These are phyloP conservation scores for Pyralis farinalis DNA, from an alignment of 2,888 invertebrate species.

Conservation along the genomic window DNA sequence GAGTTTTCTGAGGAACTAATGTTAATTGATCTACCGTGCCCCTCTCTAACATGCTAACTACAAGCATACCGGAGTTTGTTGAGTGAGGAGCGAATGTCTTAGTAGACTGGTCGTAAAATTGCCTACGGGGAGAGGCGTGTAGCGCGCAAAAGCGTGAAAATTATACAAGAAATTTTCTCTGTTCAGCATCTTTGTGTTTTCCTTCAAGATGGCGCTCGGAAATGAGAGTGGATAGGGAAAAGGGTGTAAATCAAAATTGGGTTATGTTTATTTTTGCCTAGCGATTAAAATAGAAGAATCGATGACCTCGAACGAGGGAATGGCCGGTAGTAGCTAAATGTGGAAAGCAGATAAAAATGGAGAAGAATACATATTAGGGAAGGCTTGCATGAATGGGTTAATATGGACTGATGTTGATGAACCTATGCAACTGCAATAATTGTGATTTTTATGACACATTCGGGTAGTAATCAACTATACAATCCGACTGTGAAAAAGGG, in stretches of 20 bases:
- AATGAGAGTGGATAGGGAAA: slow-evolving; percentile 21
- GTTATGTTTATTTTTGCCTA: slow-evolving; percentile 8
- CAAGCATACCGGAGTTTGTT: slow-evolving; percentile 2
- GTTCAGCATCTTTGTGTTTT: slow-evolving; percentile 80
- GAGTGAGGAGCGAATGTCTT: slow-evolving; percentile 20
- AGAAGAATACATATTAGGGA: too few relatives aligned
- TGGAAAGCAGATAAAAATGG: too few relatives aligned
- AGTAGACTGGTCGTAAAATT: slow-evolving; percentile 38
- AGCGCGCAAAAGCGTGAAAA: slow-evolving; percentile 73
- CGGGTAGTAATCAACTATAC: too few relatives aligned
- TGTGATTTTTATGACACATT: too few relatives aligned
- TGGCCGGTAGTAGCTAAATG: too few relatives aligned
- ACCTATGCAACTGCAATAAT: too few relatives aligned
- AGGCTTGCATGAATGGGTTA: too few relatives aligned
- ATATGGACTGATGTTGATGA: too few relatives aligned
- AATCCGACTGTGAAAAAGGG: too few relatives aligned
- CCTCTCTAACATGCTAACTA: slow-evolving; percentile 4
- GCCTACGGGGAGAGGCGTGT: slow-evolving; percentile 30
- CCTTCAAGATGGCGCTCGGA: slow-evolving; percentile 71
- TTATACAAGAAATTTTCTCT: slow-evolving; percentile 79
- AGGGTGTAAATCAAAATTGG: slow-evolving; percentile 27
- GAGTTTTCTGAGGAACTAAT: slow-evolving; percentile 23
- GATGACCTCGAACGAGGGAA: too few relatives aligned
- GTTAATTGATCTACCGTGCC: slow-evolving; percentile 22
- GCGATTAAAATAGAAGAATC: too few relatives aligned